Conservation (phyloP, 1,140 invertebrate genomes). For the Aphaenogaster ashmeadi region DNA sequence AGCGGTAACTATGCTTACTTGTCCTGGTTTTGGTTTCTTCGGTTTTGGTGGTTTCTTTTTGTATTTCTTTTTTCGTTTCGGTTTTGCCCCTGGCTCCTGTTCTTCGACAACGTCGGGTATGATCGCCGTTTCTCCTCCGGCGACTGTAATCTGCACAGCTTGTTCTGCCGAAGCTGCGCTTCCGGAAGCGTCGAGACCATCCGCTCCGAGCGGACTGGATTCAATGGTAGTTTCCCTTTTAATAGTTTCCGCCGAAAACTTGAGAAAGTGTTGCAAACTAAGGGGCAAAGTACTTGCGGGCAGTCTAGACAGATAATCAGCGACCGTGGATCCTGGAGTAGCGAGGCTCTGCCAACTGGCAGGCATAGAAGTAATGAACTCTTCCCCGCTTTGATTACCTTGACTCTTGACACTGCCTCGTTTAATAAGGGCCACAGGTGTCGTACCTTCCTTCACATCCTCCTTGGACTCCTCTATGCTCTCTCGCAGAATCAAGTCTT, state of each 20-base stretch:
- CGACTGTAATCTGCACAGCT: slow-evolving; percentile 84
- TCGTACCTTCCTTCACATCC: slow-evolving; percentile 85
- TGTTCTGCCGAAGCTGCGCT: slow-evolving; percentile 81
- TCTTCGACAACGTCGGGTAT: slow-evolving; percentile 87
- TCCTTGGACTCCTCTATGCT: slow-evolving; percentile 87
- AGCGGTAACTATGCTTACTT: slow-evolving; percentile 91
- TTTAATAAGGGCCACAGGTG: slow-evolving; percentile 88
- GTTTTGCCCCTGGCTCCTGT: slow-evolving; percentile 86
- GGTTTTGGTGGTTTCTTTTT: slow-evolving; percentile 93
- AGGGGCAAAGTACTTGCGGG: slow-evolving; percentile 88
- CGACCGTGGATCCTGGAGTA: slow-evolving; percentile 91
- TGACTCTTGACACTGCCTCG: slow-evolving; percentile 85
- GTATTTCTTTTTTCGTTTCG: slow-evolving; percentile 92
- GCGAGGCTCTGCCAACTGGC: slow-evolving; percentile 91
- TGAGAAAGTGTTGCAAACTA: slow-evolving; percentile 88
- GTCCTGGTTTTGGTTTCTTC: slow-evolving; percentile 91
- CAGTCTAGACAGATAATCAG: slow-evolving; percentile 92
- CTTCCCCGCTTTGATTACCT: slow-evolving; percentile 82
- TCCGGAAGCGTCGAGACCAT: slow-evolving; percentile 83
- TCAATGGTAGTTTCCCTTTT: slow-evolving; percentile 87
- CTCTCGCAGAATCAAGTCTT: slow-evolving; percentile 89
- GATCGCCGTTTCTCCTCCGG: slow-evolving; percentile 85
- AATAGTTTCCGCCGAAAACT: slow-evolving; percentile 89
- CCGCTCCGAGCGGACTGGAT: slow-evolving; percentile 85
- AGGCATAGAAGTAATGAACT: slow-evolving; percentile 84